Evolutionary conservation across 2,888 invertebrate species (phyloP).

Genomic region (Acrobasis consociella): DNA sequence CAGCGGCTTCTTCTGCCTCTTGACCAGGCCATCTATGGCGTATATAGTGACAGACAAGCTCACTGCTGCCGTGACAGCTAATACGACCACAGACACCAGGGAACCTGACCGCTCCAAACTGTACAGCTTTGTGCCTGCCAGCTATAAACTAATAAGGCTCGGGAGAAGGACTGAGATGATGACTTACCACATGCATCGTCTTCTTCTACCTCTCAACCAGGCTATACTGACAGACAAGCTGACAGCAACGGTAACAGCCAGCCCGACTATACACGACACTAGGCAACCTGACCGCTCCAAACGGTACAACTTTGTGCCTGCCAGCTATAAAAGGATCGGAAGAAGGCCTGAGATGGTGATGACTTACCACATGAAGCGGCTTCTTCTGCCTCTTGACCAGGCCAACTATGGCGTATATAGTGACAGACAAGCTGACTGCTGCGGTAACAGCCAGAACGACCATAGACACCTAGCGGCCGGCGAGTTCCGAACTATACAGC

Average conservation of each 20-base stretch:
- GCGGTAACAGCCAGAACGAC: conserved; percentile 59
- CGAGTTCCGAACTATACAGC: conserved; percentile 36
- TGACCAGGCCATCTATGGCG: conserved; percentile 51
- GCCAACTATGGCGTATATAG: conserved; percentile 55
- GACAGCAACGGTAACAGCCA: too few relatives aligned
- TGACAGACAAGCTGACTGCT: conserved; percentile 49
- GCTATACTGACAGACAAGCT: neutral
- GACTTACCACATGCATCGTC: too few relatives aligned
- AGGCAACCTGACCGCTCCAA: too few relatives aligned
- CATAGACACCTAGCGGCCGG: conserved; percentile 60
- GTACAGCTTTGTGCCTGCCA: too few relatives aligned
- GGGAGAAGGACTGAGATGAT: too few relatives aligned
- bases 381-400: conserved; percentile 48
- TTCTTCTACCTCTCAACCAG: neutral
- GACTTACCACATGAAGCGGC: conserved; percentile 54
- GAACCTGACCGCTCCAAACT: conserved; percentile 47
- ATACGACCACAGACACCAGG: conserved; percentile 59
- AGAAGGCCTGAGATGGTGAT: neutral
- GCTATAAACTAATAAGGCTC: too few relatives aligned
- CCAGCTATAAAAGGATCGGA: too few relatives aligned
- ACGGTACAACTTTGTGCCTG: too few relatives aligned
- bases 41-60: conserved; percentile 54
- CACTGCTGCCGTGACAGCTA: conserved; percentile 57
- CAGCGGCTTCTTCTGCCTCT: conserved; percentile 46
- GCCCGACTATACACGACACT: too few relatives aligned